A percentile compares a stretch with the other conserved stretches of the same genome.
phyloP scores from a whole-genome alignment of 1,140 invertebrate species.

The Drosophila nasuta region DNA sequence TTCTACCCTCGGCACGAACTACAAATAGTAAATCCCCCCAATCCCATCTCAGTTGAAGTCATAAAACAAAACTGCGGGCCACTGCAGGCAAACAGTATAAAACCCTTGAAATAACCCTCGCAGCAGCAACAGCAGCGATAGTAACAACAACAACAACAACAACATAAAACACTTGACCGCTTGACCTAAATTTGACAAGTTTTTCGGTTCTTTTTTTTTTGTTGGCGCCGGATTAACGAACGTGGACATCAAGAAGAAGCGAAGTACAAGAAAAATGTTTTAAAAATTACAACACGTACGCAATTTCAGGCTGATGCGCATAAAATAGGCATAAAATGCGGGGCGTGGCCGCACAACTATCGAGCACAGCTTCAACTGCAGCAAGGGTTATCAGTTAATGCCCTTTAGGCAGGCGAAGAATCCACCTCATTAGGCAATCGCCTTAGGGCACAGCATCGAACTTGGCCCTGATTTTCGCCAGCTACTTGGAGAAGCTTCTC shows the following conservation, averaged over 20 bases:
- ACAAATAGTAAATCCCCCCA: conserved; percentile 14
- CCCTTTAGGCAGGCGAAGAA: conserved; percentile 25
- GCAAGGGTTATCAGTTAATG: conserved; percentile 51
- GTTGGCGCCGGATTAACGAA: conserved; percentile 52
- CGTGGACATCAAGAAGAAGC: conserved; percentile 49
- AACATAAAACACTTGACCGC: conserved; percentile 75
- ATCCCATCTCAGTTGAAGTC: not conserved
- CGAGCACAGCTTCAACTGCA: not conserved
- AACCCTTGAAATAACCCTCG: conserved; percentile 51
- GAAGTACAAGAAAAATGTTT: conserved; percentile 69
- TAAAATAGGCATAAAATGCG: conserved; percentile 67
- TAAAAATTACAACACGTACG: conserved; percentile 80
- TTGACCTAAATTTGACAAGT: conserved; percentile 71
- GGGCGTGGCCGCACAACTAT: conserved; percentile 44
- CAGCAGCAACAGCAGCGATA: not conserved
- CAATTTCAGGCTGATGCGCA: conserved; percentile 74
- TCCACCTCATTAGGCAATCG: conserved; percentile 65
- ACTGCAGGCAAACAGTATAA: conserved; percentile 67
- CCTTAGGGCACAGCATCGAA: conserved; percentile 13
- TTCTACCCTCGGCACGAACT: conserved; percentile 6
- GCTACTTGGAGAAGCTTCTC: conserved; percentile 53
- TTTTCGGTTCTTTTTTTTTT: conserved; percentile 18
- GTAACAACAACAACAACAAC: not conserved
- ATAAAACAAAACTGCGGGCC: conserved; percentile 50
- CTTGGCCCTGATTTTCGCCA: conserved; percentile 37